Evolutionary conservation across 2,797 vertebrate species (phyloP), one percentile per base, ranked within the genome.

Genomic region (Adelosebastes latens): DNA sequence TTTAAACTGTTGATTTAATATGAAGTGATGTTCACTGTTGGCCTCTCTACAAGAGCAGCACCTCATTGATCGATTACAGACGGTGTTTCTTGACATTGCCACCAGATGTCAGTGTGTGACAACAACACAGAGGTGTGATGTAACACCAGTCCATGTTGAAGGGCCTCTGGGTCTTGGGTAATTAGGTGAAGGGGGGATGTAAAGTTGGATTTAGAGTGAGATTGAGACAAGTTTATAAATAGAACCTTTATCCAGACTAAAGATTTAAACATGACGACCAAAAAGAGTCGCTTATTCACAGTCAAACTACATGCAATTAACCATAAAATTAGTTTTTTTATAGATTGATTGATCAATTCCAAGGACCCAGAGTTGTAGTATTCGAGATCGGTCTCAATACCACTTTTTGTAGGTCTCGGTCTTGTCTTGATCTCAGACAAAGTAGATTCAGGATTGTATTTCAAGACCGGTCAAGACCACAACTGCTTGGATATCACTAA

Each of bases 41-140:
- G 11, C 11, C 36, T 24, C 36, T 22, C 4, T 29, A 11, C 24
- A 59, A 49, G 2, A 65, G 27, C 13, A 16, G 7, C 49, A 5
- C 36, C 4, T 14, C 12, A 2, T 42, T 61, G 13, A 59, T 53
- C 31, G 27, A 75, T 42, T 24, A 59, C 27, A 67, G 3, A 2
- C 31, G 20, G 13, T 34, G 18, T 75, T 74, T 72, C 75, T 74
- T 22, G 2, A 46, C 46, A 13, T 32, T 53, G 53, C 91, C 94
- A 93, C 91, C 69, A 93, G 94, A 76, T 93, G 94, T 92, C 94
- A 94, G 89, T 86, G 63, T 90, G 74, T 58, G 66, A 90, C 88
- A 84, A 76, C 79, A 58, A 59, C 76, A 63, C 24, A 63, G 49
- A 67, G 53, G 58, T 81, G 88, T 91, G 88, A 92, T 11, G 52